Base-by-base conservation (phyloP, 2,888 invertebrate species). In the Thereva unica region DNA sequence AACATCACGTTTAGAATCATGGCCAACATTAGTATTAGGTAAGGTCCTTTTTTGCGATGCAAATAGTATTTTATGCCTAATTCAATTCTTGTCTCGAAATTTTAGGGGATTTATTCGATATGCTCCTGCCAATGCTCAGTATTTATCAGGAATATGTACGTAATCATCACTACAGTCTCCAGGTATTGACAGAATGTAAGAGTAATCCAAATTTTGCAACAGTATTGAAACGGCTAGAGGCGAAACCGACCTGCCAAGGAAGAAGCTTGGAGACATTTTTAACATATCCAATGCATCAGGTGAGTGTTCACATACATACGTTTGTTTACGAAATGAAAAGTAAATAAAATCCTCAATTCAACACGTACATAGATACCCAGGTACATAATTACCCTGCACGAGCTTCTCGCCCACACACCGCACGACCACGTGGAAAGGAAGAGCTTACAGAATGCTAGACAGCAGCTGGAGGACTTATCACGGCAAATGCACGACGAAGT, bases 261-360 rank as follows among this genome's bases (percentile, higher is more conserved):
- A 84, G 94, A 61, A 90, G 92, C 4, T 80, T 95, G 72, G 95
- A 95, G 82, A 92, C 90, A 1, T 95, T 95, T 79, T 84, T 95
- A 68, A 95, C 94, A 1, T 95, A 93, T 81, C 95, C 95, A 12
- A 95, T 95, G 95, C 93, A 94, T 82, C 95, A 95, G 89, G 93
- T 92, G 47, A 55, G 34, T 23, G 47, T 49, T 49, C 8, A 49
- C 4, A 34, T 23, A 52, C 23, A 52, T 52, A 42, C n/a, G n/a
- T 59, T 45, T 7, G 12, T 59, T 10, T 23, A n/a, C n/a, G 37
- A 35, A 47, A 37, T 7, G 37, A 44, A 44, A 47, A 37, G 47
- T 59, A 42, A 35, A 35, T 47, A 4, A 5, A 37, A 52, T 52
- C 7, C 40, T 38, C 9, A 41, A 8, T 2, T n/a, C 5, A 7